Evolutionary conservation across 2,113 vertebrate genomes (phyloP).

Genomic region (Oryzias celebensis): DNA sequence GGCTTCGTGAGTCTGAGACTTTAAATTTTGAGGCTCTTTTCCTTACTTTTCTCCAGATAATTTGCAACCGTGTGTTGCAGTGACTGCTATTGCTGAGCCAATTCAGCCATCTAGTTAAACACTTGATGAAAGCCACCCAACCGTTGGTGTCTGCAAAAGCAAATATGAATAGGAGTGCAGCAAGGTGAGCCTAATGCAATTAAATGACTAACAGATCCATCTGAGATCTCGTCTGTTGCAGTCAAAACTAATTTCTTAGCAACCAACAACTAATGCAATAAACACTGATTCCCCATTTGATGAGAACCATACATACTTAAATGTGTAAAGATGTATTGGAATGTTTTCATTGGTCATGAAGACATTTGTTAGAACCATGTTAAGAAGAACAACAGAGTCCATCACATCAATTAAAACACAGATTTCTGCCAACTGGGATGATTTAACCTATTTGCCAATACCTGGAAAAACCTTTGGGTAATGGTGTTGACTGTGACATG

Average conservation of each 20-base stretch:
- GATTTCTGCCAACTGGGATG: too few species aligned
- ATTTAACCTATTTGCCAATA: too few species aligned
- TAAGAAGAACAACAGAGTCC: too few species aligned
- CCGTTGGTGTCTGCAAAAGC: constrained; percentile 4
- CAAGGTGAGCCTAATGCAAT: constrained; percentile 10
- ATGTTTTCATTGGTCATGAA: too few species aligned
- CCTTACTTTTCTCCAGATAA: too few species aligned
- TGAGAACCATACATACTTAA: neutral
- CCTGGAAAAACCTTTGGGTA: too few species aligned
- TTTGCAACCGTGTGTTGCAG: neutral
- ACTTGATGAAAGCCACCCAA: constrained; percentile 2
- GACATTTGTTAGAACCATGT: too few species aligned
- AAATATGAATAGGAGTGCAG: constrained; percentile 3
- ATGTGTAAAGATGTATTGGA: neutral
- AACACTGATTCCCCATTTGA: constrained; percentile 9
- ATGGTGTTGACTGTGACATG: too few species aligned
- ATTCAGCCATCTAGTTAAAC: constrained; percentile 6
- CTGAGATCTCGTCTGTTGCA: constrained; percentile 24
- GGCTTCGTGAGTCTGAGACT: too few species aligned
- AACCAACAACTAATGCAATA: neutral
- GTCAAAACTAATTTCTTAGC: constrained; percentile 14
- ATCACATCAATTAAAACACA: too few species aligned
- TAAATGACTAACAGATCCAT: constrained; percentile 28
- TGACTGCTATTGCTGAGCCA: constrained; percentile 18
- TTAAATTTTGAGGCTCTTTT: too few species aligned